Percentiles rank a stretch among this genome's conserved stretches.
phyloP scores from a whole-genome alignment of 1,140 invertebrate genomes.

The Zaprionus africanus region DNA sequence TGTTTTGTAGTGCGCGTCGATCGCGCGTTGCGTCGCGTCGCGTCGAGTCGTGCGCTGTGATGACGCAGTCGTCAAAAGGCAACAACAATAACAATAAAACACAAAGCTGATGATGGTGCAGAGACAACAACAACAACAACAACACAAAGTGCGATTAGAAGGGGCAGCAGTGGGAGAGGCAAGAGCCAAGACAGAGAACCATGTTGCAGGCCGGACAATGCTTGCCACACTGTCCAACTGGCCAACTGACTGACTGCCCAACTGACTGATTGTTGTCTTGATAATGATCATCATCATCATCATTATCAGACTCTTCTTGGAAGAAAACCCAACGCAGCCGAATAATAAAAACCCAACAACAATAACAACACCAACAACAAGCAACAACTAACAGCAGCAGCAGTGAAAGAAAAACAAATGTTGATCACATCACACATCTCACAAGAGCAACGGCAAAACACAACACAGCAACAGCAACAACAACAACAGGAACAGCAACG shows the following conservation, averaged over 20 bases:
- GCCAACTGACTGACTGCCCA: constrained; percentile 24
- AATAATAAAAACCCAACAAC: constrained; percentile 35
- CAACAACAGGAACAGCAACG: constrained; percentile 25
- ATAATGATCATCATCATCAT: constrained; percentile 50
- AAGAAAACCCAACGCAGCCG: constrained; percentile 55
- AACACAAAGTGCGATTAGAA: constrained; percentile 71
- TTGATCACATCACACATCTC: constrained; percentile 69
- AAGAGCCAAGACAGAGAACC: neutral
- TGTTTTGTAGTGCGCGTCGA: constrained; percentile 23
- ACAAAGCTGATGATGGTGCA: constrained; percentile 31
- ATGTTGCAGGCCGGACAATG: neutral
- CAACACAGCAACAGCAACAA: constrained; percentile 13
- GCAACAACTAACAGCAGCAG: constrained; percentile 40
- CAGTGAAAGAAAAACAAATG: constrained; percentile 61
- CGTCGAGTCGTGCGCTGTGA: constrained; percentile 41
- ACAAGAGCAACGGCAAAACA: constrained; percentile 23
- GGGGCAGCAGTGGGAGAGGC: constrained; percentile 7
- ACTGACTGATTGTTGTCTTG: constrained; percentile 6
- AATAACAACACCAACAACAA: neutral
- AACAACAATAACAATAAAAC: constrained; percentile 65
- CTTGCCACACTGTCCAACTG: constrained; percentile 46
- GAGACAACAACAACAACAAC: constrained; percentile 39
- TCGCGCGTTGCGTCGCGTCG: constrained; percentile 25
- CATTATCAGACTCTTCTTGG: constrained; percentile 69
- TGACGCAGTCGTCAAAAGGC: constrained; percentile 70